phyloP scores from a whole-genome alignment of 2,888 invertebrate species.

The Drosophila limbata region DNA sequence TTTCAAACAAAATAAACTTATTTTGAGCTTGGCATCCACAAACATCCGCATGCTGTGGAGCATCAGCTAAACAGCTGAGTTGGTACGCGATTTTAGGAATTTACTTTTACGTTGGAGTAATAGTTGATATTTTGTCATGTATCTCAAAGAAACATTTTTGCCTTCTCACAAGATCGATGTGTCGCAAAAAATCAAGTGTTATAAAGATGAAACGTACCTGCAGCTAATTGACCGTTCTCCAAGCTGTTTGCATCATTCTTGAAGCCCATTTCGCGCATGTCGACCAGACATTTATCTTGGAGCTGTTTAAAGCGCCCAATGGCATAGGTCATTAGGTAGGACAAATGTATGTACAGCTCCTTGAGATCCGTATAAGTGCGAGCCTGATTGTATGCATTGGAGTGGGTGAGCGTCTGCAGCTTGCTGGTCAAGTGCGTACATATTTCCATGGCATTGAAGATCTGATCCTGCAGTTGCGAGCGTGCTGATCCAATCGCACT shows the following conservation, averaged over 20 bases:
- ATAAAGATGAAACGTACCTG: slow-evolving; percentile 69
- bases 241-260: slow-evolving; percentile 84
- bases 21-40: neutral
- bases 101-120: neutral
- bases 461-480: slow-evolving; percentile 83
- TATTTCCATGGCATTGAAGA: slow-evolving; percentile 84
- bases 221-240: slow-evolving; percentile 84
- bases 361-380: slow-evolving; percentile 84
- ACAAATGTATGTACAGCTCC: slow-evolving; percentile 85
- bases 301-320: slow-evolving; percentile 84
- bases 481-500: slow-evolving; percentile 82
- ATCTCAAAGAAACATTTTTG: neutral
- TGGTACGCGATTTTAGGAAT: neutral
- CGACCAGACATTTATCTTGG: slow-evolving; percentile 84
- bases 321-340: slow-evolving; percentile 85
- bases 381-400: slow-evolving; percentile 85
- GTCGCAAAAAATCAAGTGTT: too few relatives aligned
- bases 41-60: slow-evolving; percentile 20
- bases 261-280: slow-evolving; percentile 85
- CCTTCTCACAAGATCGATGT: neutral
- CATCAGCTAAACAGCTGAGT: neutral
- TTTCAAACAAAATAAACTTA: neutral
- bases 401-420: slow-evolving; percentile 84
- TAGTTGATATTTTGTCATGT: too few relatives aligned
- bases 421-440: slow-evolving; percentile 85